phyloP scores from a whole-genome alignment of 2,113 vertebrate species.

The Peromyscus leucopus region DNA sequence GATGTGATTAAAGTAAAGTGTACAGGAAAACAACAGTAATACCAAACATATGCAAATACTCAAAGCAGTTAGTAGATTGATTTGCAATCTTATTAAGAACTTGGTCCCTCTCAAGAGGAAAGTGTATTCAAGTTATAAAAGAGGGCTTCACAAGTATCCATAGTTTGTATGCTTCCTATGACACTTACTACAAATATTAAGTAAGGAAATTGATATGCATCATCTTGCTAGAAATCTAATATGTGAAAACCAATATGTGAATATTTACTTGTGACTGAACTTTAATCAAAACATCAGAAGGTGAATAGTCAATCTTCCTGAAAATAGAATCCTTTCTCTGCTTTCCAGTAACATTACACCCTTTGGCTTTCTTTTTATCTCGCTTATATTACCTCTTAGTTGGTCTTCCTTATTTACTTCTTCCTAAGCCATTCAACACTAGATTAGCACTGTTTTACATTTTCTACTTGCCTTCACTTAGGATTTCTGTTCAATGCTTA shows the following conservation, averaged over 20 bases:
- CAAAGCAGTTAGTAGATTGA: not conserved
- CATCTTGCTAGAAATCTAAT: not conserved
- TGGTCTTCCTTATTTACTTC: not conserved
- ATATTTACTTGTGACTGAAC: not conserved
- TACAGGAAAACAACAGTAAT: not conserved
- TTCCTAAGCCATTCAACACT: not conserved
- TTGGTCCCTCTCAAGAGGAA: not conserved
- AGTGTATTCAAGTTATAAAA: not conserved
- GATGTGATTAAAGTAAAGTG: not conserved
- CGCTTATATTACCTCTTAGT: not conserved
- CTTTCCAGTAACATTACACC: not conserved
- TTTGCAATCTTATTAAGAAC: not conserved
- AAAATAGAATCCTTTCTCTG: not conserved
- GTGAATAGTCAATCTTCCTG: not conserved
- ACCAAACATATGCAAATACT: not conserved
- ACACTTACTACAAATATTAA: not conserved
- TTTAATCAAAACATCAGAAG: not conserved
- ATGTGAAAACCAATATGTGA: not conserved
- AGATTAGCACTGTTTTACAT: not conserved
- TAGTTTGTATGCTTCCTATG: not conserved
- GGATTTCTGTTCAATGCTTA: not conserved
- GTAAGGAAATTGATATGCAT: not conserved
- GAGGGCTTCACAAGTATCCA: not conserved
- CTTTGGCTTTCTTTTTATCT: not conserved
- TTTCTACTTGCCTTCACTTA: not conserved